Percentiles rank a stretch among this genome's conserved stretches.
Conservation (phyloP, 2,888 invertebrate genomes). For the Pasiphila rectangulata region DNA sequence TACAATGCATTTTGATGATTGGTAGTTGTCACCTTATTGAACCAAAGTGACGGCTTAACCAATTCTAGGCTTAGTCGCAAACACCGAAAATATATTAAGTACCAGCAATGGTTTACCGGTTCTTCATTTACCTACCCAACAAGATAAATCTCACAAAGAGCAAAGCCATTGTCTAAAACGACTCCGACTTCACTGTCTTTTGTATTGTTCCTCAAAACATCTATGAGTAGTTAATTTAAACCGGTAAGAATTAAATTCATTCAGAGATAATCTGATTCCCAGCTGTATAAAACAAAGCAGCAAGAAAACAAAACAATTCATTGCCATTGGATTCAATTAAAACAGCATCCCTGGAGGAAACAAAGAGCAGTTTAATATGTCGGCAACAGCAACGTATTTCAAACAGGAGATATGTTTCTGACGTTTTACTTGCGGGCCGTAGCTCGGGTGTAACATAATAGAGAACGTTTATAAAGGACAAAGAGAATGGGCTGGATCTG, state of each 20-base stretch:
- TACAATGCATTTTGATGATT: too few species aligned
- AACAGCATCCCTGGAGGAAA: constrained; percentile 26
- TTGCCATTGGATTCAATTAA: constrained; percentile 32
- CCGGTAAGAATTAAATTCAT: constrained; percentile 16
- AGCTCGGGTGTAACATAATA: constrained; percentile 3
- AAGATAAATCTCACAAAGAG: neutral
- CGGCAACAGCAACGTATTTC: constrained; percentile 18
- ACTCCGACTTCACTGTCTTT: neutral
- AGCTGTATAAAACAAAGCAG: constrained; percentile 26
- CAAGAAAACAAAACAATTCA: constrained; percentile 25
- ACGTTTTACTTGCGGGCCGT: constrained; percentile 14
- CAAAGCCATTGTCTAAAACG: neutral
- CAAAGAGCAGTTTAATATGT: constrained; percentile 27
- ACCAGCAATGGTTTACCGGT: too few species aligned
- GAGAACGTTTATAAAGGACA: constrained; percentile 1
- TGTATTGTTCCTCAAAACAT: constrained; percentile 4
- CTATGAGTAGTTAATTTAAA: constrained; percentile 8
- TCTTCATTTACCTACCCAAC: neutral
- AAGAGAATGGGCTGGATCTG: neutral
- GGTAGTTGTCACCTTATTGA: too few species aligned
- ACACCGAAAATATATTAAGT: too few species aligned
- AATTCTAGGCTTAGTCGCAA: too few species aligned
- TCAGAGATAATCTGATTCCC: constrained; percentile 21
- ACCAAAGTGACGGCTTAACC: too few species aligned
- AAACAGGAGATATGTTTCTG: constrained; percentile 22